Evolutionary conservation across 1,140 invertebrate species (phyloP).

Genomic region (Sycophaga agraensis): DNA sequence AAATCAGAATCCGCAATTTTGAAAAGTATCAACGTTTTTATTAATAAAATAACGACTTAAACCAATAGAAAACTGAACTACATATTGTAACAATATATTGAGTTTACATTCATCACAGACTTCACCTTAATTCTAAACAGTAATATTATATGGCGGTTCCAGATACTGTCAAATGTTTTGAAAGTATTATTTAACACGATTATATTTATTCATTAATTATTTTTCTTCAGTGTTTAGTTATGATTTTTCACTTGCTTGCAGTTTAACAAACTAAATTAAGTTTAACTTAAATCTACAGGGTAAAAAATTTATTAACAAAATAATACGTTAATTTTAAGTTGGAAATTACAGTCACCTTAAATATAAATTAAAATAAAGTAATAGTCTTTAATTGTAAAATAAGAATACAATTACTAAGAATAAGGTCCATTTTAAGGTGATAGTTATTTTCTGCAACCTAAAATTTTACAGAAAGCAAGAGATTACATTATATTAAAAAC

Average conservation of each 20-base stretch:
- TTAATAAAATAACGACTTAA: conserved; percentile 53
- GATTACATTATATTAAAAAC: conserved; percentile 12
- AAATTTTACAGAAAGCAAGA: conserved; percentile 5
- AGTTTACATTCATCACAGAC: conserved; percentile 44
- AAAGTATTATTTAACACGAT: conserved; percentile 4
- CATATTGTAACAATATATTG: conserved; percentile 39
- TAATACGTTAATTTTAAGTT: neutral
- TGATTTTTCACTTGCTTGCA: no score
- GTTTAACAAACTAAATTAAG: conserved; percentile 7
- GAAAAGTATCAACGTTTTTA: conserved; percentile 53
- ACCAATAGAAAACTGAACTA: conserved; percentile 44
- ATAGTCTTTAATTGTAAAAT: conserved; percentile 3
- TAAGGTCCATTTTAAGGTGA: conserved; percentile 11
- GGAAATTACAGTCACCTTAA: conserved; percentile 9
- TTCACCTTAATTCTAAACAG: conserved; percentile 37
- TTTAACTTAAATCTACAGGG: neutral
- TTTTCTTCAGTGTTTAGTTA: no score
- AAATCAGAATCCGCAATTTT: conserved; percentile 29
- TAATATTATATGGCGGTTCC: conserved; percentile 16
- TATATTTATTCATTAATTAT: neutral
- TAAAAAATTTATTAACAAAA: conserved; percentile 14
- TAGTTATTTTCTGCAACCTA: conserved; percentile 8
- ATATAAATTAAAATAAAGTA: conserved; percentile 6
- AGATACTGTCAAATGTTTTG: no score
- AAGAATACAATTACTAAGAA: neutral